Conservation (phyloP, 1,140 invertebrate species). For the Dryas iulia region DNA sequence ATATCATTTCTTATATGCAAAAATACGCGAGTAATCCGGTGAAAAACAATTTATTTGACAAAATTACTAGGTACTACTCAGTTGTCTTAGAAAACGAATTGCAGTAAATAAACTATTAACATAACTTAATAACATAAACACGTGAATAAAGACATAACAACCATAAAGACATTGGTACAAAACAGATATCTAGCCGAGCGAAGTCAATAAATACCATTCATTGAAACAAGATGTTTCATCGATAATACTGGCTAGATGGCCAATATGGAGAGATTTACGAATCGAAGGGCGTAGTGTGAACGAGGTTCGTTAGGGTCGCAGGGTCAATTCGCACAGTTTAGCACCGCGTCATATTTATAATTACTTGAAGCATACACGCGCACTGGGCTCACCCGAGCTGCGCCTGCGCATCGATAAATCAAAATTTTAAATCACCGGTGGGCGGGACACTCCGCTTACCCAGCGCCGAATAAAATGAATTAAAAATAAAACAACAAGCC, state of each 20-base stretch:
- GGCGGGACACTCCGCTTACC: constrained; percentile 61
- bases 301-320: constrained; percentile 44
- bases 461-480: constrained; percentile 77
- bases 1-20: too few species aligned
- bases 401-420: constrained; percentile 65
- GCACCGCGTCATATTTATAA: constrained; percentile 78
- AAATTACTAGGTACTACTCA: too few species aligned
- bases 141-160: background rate
- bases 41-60: too few species aligned
- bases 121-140: background rate
- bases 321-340: constrained; percentile 71
- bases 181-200: background rate
- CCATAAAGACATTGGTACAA: background rate
- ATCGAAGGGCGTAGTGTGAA: constrained; percentile 36
- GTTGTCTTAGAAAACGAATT: too few species aligned
- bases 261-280: constrained; percentile 1
- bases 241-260: background rate
- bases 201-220: background rate
- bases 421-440: constrained; percentile 79
- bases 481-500: constrained; percentile 75
- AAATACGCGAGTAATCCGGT: too few species aligned
- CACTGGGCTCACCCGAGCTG: constrained; percentile 44
- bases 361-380: constrained; percentile 52
- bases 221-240: constrained; percentile 2
- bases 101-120: background rate